Conservation (phyloP, 2,888 invertebrate genomes). For the Erebia aethiops region DNA sequence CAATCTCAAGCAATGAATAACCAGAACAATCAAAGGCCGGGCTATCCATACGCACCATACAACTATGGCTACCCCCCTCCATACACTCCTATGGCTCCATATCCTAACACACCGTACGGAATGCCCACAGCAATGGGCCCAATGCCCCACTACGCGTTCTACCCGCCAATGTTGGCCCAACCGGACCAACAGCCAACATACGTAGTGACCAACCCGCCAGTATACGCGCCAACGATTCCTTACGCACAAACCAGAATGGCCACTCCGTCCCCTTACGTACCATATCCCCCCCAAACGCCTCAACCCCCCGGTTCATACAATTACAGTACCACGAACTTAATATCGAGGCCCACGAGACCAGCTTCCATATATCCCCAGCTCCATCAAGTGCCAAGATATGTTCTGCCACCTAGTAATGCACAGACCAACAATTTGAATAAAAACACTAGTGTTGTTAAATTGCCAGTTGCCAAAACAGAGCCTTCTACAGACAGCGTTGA, state of each 20-base stretch:
- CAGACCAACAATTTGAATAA: conserved; percentile 42
- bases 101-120: conserved; percentile 60
- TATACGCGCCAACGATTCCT: conserved; percentile 60
- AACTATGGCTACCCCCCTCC: conserved; percentile 60
- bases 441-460: conserved; percentile 46
- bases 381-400: conserved; percentile 60
- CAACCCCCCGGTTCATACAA: conserved; percentile 52
- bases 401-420: conserved; percentile 47
- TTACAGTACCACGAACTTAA: conserved; percentile 73
- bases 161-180: conserved; percentile 50
- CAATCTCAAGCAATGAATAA: conserved; percentile 67
- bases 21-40: conserved; percentile 69
- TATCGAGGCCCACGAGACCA: conserved; percentile 65
- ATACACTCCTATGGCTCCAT: conserved; percentile 60
- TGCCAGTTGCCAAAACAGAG: conserved; percentile 53
- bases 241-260: conserved; percentile 74
- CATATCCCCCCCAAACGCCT: conserved; percentile 52
- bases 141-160: conserved; percentile 56
- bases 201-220: conserved; percentile 51
- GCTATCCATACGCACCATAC: conserved; percentile 61
- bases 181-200: conserved; percentile 53
- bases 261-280: conserved; percentile 59
- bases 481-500: conserved; percentile 58
- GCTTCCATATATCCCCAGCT: conserved; percentile 62
- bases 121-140: conserved; percentile 60